Conservation (phyloP, 1,140 invertebrate species). For the Brachionus rotundiformis region DNA sequence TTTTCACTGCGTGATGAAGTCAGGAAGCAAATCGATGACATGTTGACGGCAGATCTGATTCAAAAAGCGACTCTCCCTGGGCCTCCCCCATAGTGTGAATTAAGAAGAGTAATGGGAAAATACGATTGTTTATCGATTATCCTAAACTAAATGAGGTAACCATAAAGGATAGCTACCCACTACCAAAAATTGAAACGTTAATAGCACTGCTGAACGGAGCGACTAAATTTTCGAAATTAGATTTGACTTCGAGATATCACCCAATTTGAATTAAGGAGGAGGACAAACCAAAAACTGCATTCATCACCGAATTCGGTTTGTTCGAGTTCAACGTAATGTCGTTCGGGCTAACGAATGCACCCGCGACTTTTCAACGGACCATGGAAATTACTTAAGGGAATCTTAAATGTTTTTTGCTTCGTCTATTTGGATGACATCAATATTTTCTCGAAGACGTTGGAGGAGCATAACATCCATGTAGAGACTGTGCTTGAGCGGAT, state of each 20-base stretch:
- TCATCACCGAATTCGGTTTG: conserved; percentile 44
- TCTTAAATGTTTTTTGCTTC: not conserved
- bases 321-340: conserved; percentile 32
- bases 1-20: too few species aligned
- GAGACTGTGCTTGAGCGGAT: not conserved
- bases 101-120: too few species aligned
- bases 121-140: not conserved
- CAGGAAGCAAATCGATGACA: too few species aligned
- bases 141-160: not conserved
- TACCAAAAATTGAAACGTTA: conserved; percentile 10
- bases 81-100: too few species aligned
- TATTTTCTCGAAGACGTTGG: not conserved
- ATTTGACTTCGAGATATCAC: conserved; percentile 3
- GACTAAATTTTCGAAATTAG: not conserved
- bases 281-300: conserved; percentile 44
- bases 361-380: conserved; percentile 43
- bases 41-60: too few species aligned
- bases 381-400: conserved; percentile 8
- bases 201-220: conserved; percentile 18
- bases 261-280: not conserved
- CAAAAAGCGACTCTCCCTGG: too few species aligned
- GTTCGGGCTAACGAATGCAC: conserved; percentile 52
- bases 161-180: conserved; percentile 4
- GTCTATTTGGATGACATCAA: not conserved
- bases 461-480: conserved; percentile 4